Evolutionary conservation across 1,140 invertebrate genomes (phyloP).

Genomic region (Cydia splendana): DNA sequence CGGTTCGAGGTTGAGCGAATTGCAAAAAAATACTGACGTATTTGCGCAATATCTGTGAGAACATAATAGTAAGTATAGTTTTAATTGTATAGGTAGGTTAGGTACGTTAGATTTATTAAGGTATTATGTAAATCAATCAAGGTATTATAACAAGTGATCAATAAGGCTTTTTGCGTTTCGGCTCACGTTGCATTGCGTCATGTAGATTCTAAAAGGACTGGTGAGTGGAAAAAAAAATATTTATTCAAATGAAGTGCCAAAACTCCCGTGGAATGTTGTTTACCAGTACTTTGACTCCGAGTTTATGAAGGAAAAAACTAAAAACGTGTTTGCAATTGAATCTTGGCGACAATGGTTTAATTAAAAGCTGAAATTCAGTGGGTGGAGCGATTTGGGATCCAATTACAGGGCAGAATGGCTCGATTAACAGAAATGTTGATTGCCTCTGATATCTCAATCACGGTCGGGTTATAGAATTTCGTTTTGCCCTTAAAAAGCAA

Average conservation of each 20-base stretch:
- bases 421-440: constrained; percentile 32
- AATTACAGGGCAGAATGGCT: constrained; percentile 12
- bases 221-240: constrained; percentile 52
- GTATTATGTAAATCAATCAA: constrained; percentile 14
- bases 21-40: neutral
- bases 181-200: constrained; percentile 61
- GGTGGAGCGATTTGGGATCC: constrained; percentile 8
- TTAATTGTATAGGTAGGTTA: neutral
- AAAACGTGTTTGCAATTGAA: neutral
- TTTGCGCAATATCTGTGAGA: neutral
- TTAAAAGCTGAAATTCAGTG: constrained; percentile 18
- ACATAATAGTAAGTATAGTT: constrained; percentile 7
- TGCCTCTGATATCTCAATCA: constrained; percentile 27
- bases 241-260: constrained; percentile 60
- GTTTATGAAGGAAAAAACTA: constrained; percentile 30
- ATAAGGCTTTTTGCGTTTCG: constrained; percentile 38
- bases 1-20: neutral
- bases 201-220: constrained; percentile 41
- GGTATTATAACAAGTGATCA: neutral
- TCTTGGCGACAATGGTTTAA: constrained; percentile 22
- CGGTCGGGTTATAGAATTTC: neutral
- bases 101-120: neutral
- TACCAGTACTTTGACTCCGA: constrained; percentile 38
- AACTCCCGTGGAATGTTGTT: constrained; percentile 64
- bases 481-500: constrained; percentile 10